Evolutionary conservation across 2,888 invertebrate genomes (phyloP).

Genomic region (Crocallis elinguaria): DNA sequence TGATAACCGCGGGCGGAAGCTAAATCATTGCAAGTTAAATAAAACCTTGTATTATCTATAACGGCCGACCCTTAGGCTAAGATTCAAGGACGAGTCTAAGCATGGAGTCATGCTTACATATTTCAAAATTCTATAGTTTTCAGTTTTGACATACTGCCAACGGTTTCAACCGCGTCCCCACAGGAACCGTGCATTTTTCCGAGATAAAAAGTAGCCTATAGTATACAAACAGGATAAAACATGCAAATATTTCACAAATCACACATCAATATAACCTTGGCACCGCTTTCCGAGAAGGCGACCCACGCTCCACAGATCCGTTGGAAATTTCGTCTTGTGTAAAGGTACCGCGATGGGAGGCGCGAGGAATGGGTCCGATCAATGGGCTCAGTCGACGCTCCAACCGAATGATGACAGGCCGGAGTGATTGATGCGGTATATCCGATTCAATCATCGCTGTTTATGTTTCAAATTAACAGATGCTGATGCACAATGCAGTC

Average conservation of each 20-base stretch:
- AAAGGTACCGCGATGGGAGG: neutral
- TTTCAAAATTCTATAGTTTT: too few species aligned
- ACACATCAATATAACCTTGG: slow-evolving; percentile 2
- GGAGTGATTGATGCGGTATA: slow-evolving; percentile 9
- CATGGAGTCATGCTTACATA: too few species aligned
- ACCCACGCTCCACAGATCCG: neutral
- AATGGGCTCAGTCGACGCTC: slow-evolving; percentile 9
- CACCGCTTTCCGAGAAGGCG: slow-evolving; percentile 8
- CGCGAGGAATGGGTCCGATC: slow-evolving; percentile 7
- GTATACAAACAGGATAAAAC: neutral
- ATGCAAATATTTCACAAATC: slow-evolving; percentile 1
- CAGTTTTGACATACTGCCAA: too few species aligned
- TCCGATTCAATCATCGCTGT: neutral
- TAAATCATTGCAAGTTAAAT: too few species aligned
- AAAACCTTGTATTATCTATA: too few species aligned
- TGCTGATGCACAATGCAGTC: slow-evolving; percentile 18
- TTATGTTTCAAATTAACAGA: neutral
- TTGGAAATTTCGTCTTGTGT: neutral
- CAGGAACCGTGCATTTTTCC: too few species aligned
- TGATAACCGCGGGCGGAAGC: too few species aligned
- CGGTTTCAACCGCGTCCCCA: too few species aligned
- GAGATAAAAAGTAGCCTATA: too few species aligned
- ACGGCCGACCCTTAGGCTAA: too few species aligned
- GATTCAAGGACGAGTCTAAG: too few species aligned
- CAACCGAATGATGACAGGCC: neutral